Evolutionary conservation across 1,140 invertebrate genomes (phyloP), one percentile per base, ranked within the genome.

Genomic region (Schlechtendalia chinensis): DNA sequence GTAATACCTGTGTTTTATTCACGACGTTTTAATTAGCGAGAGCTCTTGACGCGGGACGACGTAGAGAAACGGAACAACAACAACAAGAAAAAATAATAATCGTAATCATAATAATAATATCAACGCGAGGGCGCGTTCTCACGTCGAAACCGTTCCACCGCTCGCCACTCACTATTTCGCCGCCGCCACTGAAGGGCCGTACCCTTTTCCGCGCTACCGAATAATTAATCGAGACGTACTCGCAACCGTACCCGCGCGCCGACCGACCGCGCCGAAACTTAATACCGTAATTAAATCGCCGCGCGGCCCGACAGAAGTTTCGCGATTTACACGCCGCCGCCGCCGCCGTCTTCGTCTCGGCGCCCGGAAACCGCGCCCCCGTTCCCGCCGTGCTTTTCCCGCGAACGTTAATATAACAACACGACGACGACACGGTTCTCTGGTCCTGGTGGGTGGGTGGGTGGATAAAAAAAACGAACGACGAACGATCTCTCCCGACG

Each of bases 1-100:
- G n/a, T 79, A 79, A 79, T 79, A 79, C 58, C 75, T 63, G 75
- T 79, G 39, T 79, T 79, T 79, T 79, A 79, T 79, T 79, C 75
- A 79, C 61, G 75, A 50, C 58, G 75, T 79, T 63, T 79, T 79
- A 79, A 79, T 79, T 79, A 79, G 75, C 32, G 24, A 29, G 39
- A 19, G 47, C 5, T 54, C 24, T 53, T n/a, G 45, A 39, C 39
- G 39, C n/a, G n/a, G n/a, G n/a, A n/a, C n/a, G n/a, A n/a, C n/a
- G n/a, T n/a, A n/a, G n/a, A n/a, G n/a, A n/a, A n/a, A n/a, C n/a
- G n/a, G n/a, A n/a, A n/a, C n/a, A n/a, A n/a, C n/a, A n/a, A n/a
- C n/a, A n/a, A n/a, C n/a, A n/a, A n/a, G n/a, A n/a, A n/a, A n/a
- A n/a, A n/a, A n/a, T n/a, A n/a, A n/a, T n/a, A n/a, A n/a, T n/a